A percentile compares a stretch with the other conserved stretches of the same genome.
These are phyloP conservation scores for Corythoichthys haematopterus DNA, from an alignment of 2,113 vertebrate genomes.

Conservation along the genomic window DNA sequence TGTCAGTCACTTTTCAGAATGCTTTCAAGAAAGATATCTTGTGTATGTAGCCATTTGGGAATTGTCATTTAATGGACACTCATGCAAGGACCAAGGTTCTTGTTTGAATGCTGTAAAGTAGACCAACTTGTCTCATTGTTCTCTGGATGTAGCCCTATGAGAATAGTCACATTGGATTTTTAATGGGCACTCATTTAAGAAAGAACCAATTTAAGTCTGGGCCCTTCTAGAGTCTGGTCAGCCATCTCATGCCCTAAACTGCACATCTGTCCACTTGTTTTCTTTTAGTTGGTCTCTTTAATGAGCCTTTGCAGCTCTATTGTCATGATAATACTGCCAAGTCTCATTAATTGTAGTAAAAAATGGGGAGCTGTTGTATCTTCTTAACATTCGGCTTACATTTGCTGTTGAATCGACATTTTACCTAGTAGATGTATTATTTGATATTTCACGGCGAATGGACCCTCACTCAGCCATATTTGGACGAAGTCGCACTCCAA, in stretches of 20 bases:
- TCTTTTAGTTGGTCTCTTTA: slow-evolving; percentile 21
- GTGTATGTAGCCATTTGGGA: background rate
- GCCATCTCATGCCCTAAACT: slow-evolving; percentile 8
- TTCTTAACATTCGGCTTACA: background rate
- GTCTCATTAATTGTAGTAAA: slow-evolving; percentile 31
- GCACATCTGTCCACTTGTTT: slow-evolving; percentile 37
- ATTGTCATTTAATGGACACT: slow-evolving; percentile 4
- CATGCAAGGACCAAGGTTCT: background rate
- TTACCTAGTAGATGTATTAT: background rate
- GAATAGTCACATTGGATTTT: background rate
- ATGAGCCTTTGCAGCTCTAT: slow-evolving; percentile 22
- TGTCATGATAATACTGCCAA: slow-evolving; percentile 48
- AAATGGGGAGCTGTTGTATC: slow-evolving; percentile 17
- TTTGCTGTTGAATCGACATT: background rate
- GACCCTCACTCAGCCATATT: slow-evolving; percentile 9
- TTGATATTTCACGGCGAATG: background rate
- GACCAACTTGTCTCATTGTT: background rate
- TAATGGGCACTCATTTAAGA: background rate
- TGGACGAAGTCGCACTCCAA: slow-evolving; percentile 20
- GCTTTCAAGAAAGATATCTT: background rate
- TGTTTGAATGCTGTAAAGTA: background rate
- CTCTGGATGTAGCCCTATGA: background rate
- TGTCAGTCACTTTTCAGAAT: background rate
- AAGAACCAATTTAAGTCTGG: slow-evolving; percentile 6
- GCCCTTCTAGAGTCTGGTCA: slow-evolving; percentile 18